Percentiles rank a stretch among this genome's conserved stretches.
Conservation (phyloP, 92 coral and sea anemone species). For the Porites evermanni region DNA sequence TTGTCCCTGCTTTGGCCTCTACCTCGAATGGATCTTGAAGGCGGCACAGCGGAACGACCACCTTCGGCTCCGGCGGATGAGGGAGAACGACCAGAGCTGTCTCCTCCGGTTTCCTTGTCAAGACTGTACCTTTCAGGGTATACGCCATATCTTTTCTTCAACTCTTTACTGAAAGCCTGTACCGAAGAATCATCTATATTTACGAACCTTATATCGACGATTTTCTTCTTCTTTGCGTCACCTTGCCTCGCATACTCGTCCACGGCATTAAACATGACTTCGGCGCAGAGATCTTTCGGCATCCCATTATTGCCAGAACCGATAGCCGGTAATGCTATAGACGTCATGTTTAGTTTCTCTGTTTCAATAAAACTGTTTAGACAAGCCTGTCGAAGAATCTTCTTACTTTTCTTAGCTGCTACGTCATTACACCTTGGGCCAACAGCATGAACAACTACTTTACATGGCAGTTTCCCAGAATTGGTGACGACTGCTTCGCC, state of each 20-base stretch:
- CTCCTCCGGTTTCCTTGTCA: not conserved
- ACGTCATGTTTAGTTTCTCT: constrained; percentile 28
- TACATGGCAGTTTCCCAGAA: constrained; percentile 71
- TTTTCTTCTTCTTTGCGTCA: not conserved
- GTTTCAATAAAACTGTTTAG: constrained; percentile 42
- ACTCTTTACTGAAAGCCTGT: constrained; percentile 55
- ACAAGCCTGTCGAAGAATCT: constrained; percentile 46
- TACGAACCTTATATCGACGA: constrained; percentile 66
- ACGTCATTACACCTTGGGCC: constrained; percentile 65
- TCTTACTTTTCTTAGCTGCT: constrained; percentile 21
- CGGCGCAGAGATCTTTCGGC: constrained; percentile 74
- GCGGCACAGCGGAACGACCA: not conserved
- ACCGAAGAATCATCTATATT: constrained; percentile 57
- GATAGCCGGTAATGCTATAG: constrained; percentile 80
- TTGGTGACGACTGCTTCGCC: constrained; percentile 64
- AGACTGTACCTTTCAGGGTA: not conserved
- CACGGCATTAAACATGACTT: constrained; percentile 64
- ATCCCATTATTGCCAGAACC: constrained; percentile 74
- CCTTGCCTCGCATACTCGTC: constrained; percentile 31
- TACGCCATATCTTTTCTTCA: constrained; percentile 54
- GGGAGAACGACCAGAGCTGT: not conserved
- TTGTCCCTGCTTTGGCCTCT: not conserved
- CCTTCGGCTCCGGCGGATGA: not conserved
- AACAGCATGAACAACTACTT: constrained; percentile 68
- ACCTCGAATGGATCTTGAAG: not conserved